Conservation (phyloP, 2,113 vertebrate genomes). For the Gasterosteus nipponicus region DNA sequence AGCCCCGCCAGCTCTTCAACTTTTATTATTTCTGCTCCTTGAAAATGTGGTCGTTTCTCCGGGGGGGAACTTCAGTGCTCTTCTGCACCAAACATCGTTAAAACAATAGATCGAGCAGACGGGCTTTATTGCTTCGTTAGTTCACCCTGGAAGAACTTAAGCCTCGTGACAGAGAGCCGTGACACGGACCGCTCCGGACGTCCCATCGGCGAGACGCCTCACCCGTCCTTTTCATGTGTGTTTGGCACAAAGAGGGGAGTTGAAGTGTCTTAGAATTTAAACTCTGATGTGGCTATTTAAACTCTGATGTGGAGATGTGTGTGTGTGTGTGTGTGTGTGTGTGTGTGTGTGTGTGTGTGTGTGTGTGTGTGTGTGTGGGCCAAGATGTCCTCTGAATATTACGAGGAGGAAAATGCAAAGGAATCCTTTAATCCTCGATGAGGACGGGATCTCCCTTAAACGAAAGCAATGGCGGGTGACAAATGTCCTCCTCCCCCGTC, state of each 20-base stretch:
- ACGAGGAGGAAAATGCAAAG: slow-evolving; percentile 44
- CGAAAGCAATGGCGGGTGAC: slow-evolving; percentile 59
- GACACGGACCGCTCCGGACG: slow-evolving; percentile 1
- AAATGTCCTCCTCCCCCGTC: slow-evolving; percentile 52
- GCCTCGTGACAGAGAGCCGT: not conserved
- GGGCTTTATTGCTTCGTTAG: not conserved
- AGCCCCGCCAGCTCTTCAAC: not conserved
- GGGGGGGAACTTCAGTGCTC: not conserved
- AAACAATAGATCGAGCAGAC: not conserved
- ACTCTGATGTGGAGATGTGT: slow-evolving; percentile 31
- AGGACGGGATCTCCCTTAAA: slow-evolving; percentile 48
- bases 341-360: no score
- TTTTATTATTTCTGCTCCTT: not conserved
- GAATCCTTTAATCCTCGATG: slow-evolving; percentile 53
- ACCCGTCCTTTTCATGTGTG: not conserved
- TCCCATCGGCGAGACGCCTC: not conserved
- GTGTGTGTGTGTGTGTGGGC: no score
- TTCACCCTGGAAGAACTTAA: not conserved
- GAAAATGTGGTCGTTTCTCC: not conserved
- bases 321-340: no score
- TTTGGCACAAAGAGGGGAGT: slow-evolving; percentile 5
- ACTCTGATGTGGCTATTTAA: slow-evolving; percentile 21
- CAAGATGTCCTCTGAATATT: slow-evolving; percentile 35
- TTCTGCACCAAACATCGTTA: not conserved
- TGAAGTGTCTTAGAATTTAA: slow-evolving; percentile 9